phyloP scores from a whole-genome alignment of 2,113 vertebrate genomes.

The Antechinus stuartii region DNA sequence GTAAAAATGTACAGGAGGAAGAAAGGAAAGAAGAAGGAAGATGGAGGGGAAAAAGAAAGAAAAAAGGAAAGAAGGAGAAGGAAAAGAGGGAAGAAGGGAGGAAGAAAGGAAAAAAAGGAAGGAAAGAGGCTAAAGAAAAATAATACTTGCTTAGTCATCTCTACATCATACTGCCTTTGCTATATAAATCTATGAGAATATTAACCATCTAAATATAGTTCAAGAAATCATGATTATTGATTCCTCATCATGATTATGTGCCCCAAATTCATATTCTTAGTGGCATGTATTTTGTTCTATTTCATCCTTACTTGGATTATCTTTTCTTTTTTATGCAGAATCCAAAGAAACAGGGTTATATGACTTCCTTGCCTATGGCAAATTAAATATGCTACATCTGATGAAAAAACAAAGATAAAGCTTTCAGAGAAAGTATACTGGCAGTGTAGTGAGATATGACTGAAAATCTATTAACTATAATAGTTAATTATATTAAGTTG shows the following conservation, averaged over 20 bases:
- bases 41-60: background rate
- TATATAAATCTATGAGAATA: background rate
- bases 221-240: background rate
- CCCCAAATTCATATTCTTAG: fast-evolving
- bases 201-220: background rate
- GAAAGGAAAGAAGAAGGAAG: background rate
- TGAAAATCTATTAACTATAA: background rate
- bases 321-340: background rate
- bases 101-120: background rate
- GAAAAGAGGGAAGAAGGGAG: too few species aligned
- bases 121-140: background rate
- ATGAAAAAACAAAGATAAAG: background rate
- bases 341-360: background rate
- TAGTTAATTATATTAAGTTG: background rate
- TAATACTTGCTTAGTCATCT: background rate
- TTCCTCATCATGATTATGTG: background rate
- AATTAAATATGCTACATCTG: background rate
- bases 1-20: background rate
- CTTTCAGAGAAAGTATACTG: fast-evolving
- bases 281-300: fast-evolving
- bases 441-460: fast-evolving
- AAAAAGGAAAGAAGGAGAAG: background rate
- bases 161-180: background rate
- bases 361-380: background rate
- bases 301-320: background rate